Conservation (phyloP, 2,888 invertebrate genomes). For the Baccha elongata region DNA sequence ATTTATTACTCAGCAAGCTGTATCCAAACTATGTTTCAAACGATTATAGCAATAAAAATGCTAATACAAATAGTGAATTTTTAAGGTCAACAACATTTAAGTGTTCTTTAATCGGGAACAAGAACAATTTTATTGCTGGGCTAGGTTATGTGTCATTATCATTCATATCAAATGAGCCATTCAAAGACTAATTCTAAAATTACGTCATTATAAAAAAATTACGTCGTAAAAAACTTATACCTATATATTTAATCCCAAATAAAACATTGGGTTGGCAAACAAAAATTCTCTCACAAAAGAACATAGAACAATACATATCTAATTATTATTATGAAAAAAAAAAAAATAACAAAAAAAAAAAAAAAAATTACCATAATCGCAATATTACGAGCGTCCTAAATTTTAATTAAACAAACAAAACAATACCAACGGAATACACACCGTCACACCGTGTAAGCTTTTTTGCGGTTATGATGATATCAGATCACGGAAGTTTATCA, state of each 20-base stretch:
- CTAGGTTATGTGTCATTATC: slow-evolving; percentile 26
- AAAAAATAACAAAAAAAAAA: neutral
- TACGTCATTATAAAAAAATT: slow-evolving; percentile 5
- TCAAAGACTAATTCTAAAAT: neutral
- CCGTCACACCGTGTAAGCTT: neutral
- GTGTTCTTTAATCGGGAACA: slow-evolving; percentile 16
- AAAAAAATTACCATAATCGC: slow-evolving; percentile 47
- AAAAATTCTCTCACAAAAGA: neutral
- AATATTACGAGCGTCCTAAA: slow-evolving; percentile 26
- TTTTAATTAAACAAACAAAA: neutral
- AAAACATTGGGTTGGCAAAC: neutral
- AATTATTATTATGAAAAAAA: neutral
- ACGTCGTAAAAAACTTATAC: neutral
- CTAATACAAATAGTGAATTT: slow-evolving; percentile 27
- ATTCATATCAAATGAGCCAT: neutral
- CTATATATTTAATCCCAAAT: neutral
- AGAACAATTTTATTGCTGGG: neutral
- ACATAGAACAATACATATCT: slow-evolving; percentile 6
- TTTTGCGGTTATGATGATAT: slow-evolving; percentile 52
- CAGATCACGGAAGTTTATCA: slow-evolving; percentile 41
- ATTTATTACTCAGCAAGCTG: no score
- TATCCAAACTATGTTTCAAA: slow-evolving; percentile 34
- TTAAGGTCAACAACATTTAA: slow-evolving; percentile 62
- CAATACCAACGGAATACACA: slow-evolving; percentile 9
- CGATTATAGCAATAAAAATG: slow-evolving; percentile 45